Base-by-base conservation (phyloP, 2,797 vertebrate species). In the Emydoidea blandingii region DNA sequence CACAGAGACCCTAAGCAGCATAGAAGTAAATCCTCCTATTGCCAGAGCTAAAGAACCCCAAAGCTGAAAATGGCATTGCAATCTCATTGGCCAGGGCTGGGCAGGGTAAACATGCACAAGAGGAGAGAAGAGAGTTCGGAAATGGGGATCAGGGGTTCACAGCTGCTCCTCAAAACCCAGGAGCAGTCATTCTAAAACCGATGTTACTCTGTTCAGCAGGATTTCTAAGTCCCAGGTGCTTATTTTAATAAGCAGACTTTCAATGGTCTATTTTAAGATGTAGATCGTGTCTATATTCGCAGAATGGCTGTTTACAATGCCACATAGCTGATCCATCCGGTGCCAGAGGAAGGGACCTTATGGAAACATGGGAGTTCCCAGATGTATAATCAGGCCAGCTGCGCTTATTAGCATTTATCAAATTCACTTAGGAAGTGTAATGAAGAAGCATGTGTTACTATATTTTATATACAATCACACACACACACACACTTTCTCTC, bases 141-240 rank as follows among this genome's bases (percentile, higher is more conserved):
- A 68, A 68, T 21, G 65, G 9, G 65, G 65, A n/a, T 68, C 10
- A n/a, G 65, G 18, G 8, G 8, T 37, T 68, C 8, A 21, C 65
- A 9, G 18, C 57, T 5, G 23, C 37, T 49, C 31, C 88, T 27
- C 23, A 34, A 23, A 56, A 37, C 29, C 27, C 3, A 6, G 15
- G n/a, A 8, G 7, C 1, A 7, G 49, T 12, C 59, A 12, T 62
- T 44, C 15, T 7, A 4, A 25, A 18, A 7, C 0, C 1, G 18
- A 2, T 27, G 34, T 1, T 5, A 1, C 41, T 41, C 82, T 18
- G 79, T 11, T 57, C 37, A 37, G 12, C 25, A 6, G 59, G 29
- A 3, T 54, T 54, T 65, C 57, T 5, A 54, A 54, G 37, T 4
- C 49, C 5, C 23, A 12, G 37, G 37, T 21, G 81, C 72, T 29